These are phyloP conservation scores for Branchinecta lynchi DNA, from an alignment of 1,140 invertebrate species.

Conservation along the genomic window DNA sequence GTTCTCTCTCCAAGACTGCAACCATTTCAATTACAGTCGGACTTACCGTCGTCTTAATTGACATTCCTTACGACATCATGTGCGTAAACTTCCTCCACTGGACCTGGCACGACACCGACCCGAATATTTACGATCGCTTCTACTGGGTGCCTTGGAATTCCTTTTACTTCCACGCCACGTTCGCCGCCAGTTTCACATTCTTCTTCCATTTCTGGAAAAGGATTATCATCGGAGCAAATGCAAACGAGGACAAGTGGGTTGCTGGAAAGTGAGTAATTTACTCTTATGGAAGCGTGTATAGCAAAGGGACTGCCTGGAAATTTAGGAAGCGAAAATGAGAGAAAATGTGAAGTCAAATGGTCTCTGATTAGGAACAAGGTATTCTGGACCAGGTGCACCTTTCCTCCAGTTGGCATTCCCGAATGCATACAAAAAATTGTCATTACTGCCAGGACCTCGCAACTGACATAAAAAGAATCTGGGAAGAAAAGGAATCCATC, in stretches of 20 bases:
- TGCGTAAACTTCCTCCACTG: constrained; percentile 62
- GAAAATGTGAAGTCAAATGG: too few species aligned
- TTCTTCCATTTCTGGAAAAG: constrained; percentile 44
- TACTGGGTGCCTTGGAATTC: constrained; percentile 61
- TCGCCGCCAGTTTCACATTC: constrained; percentile 51
- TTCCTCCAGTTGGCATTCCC: too few species aligned
- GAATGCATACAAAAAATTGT: too few species aligned
- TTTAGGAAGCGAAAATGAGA: too few species aligned
- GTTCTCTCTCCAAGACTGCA: too few species aligned
- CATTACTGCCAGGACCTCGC: too few species aligned
- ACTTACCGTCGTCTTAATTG: constrained; percentile 50
- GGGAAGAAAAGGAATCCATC: too few species aligned
- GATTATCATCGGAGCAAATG: constrained; percentile 34
- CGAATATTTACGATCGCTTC: constrained; percentile 57
- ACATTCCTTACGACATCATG: constrained; percentile 64
- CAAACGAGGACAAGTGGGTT: constrained; percentile 36
- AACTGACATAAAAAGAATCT: too few species aligned
- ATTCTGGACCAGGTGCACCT: too few species aligned
- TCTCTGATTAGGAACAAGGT: too few species aligned
- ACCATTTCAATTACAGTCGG: constrained; percentile 38
- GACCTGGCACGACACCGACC: constrained; percentile 73
- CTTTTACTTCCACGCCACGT: constrained; percentile 62
- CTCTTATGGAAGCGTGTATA: background rate
- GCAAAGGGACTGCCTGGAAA: too few species aligned
- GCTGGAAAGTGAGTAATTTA: constrained; percentile 31